A percentile compares a stretch with the other conserved stretches of the same genome.
These are phyloP conservation scores for Pelodiscus sinensis DNA, from an alignment of 2,113 vertebrate species.

Conservation along the genomic window DNA sequence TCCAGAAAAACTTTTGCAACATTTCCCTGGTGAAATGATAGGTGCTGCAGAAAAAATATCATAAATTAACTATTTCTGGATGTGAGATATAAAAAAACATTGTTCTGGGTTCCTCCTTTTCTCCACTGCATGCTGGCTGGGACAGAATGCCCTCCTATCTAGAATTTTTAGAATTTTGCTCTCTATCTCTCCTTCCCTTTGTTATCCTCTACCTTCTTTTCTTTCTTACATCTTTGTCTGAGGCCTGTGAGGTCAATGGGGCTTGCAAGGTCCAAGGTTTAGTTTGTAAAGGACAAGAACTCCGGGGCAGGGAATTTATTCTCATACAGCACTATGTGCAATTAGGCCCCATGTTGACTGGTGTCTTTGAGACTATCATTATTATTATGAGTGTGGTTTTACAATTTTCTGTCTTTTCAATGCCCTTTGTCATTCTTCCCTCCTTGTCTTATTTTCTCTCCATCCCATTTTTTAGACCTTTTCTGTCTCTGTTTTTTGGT, in stretches of 20 bases:
- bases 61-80: neutral
- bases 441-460: no score
- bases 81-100: neutral
- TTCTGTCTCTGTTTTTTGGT: no score
- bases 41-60: neutral
- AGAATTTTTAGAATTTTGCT: no score
- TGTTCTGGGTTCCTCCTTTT: neutral
- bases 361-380: no score
- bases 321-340: no score
- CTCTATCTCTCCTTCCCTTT: neutral
- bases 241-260: neutral
- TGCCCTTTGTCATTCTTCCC: no score
- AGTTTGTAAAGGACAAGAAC: no score
- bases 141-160: neutral
- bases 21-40: neutral
- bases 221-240: neutral
- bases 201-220: neutral
- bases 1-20: neutral
- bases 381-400: no score
- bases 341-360: no score
- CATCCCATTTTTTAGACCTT: no score
- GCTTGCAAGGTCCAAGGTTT: neutral
- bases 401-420: no score
- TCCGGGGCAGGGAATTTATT: no score
- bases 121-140: neutral